Evolutionary conservation across 2,113 vertebrate genomes (phyloP), one percentile per base, ranked within the genome.

Genomic region (Tilapia sparmanii): DNA sequence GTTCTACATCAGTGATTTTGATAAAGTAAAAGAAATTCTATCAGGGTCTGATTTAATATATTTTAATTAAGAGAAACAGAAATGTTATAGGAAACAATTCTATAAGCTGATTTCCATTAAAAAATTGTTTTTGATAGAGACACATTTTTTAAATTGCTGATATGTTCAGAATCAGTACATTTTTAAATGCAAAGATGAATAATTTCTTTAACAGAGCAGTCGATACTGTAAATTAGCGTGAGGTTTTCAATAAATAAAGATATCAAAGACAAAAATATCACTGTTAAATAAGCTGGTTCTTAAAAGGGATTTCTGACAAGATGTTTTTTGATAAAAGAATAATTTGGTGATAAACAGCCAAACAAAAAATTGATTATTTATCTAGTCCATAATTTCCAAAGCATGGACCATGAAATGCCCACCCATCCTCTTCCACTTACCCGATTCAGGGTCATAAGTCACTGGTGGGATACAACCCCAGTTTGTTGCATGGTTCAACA

Each of bases 111-210:
- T 71, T 71, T 71, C 35, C n/a, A 42, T 22, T 63, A 63, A 19
- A 22, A 24, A 8, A 0, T 2, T 22, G 11, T 71, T 42, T 68
- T n/a, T 8, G 0, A 38, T 38, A 8, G 19, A 5, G 11, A 22
- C 18, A 0, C 31, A 13, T 38, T 68, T 2, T 4, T 10, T 0
- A 42, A 42, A 3, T 10, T 45, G 13, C 40, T 45, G 68, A 10
- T 26, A 45, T 45, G 13, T 42, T 71, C n/a, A 40, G 7, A 40
- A 24, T 68, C 35, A 15, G 19, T 4, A 61, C 5, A 10, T 4
- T 42, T 40, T 22, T 63, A 19, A 1, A 35, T 16, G 35, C 38
- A 71, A 6, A 71, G 13, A 71, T 19, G 4, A 38, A 38, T 63
- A 3, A 63, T 11, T 63, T 42, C 38, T 22, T 0, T 6, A 12